These are phyloP conservation scores for Actinernus sp. DNA, from an alignment of 92 coral and sea anemone genomes.

Conservation along the genomic window DNA sequence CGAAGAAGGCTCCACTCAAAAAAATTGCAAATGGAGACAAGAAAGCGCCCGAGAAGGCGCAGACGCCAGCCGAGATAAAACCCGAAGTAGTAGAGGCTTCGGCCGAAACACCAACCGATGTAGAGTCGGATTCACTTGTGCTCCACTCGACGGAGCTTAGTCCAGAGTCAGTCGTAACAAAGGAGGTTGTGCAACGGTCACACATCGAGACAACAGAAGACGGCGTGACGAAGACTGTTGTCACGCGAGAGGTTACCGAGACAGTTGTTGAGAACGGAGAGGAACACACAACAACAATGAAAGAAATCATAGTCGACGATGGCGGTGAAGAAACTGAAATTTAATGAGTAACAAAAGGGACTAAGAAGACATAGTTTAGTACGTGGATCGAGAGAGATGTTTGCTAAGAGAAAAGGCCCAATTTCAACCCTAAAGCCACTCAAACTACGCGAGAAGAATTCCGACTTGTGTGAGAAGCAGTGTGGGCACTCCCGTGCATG, in stretches of 20 bases:
- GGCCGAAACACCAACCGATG: conserved; percentile 12
- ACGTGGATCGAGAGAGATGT: no score
- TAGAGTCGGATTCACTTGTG: not conserved
- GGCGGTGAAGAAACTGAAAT: conserved; percentile 1
- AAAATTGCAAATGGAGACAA: conserved; percentile 1
- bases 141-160: no score
- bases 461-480: no score
- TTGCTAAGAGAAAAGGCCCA: no score
- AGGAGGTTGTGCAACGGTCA: conserved; percentile 3
- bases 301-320: conserved; percentile 16
- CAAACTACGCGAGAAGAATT: no score
- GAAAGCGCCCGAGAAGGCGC: not conserved
- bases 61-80: conserved; percentile 35
- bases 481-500: no score
- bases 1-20: conserved; percentile 10
- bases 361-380: no score
- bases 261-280: conserved; percentile 21
- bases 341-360: no score
- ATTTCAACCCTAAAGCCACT: no score
- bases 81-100: not conserved
- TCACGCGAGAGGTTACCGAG: conserved; percentile 12
- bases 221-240: conserved; percentile 12
- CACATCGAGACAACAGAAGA: conserved; percentile 23
- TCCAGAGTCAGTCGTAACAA: conserved; percentile 3
- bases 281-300: not conserved